Conservation (phyloP, 2,888 invertebrate genomes). For the Ecdyonurus torrentis region DNA sequence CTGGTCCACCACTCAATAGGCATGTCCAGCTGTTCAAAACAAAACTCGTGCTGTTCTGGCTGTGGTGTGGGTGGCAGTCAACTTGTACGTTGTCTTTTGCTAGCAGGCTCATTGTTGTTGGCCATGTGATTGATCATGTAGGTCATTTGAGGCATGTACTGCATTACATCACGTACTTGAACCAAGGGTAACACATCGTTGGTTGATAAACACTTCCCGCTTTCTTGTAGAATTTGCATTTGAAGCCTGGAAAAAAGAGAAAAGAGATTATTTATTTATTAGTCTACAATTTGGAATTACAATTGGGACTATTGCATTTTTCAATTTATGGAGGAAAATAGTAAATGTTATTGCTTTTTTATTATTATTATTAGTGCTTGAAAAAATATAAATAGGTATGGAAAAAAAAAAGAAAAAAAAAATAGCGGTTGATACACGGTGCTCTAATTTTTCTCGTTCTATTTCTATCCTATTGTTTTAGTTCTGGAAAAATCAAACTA, state of each 20-base stretch:
- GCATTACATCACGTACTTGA: conserved; percentile 66
- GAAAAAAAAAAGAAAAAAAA: too few species aligned
- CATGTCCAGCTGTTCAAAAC: not conserved
- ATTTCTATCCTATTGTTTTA: too few species aligned
- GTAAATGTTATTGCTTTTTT: too few species aligned
- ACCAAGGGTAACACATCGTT: conserved; percentile 61
- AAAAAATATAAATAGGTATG: too few species aligned
- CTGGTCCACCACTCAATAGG: not conserved
- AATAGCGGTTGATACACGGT: too few species aligned
- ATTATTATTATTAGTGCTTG: too few species aligned
- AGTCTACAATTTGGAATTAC: not conserved
- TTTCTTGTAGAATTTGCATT: conserved; percentile 55
- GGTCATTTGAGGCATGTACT: conserved; percentile 72
- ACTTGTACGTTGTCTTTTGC: not conserved
- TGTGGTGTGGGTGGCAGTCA: not conserved
- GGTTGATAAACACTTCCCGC: conserved; percentile 50
- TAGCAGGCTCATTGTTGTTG: not conserved
- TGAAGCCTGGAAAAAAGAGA: conserved; percentile 39
- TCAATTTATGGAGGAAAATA: too few species aligned
- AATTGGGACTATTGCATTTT: too few species aligned
- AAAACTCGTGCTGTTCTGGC: not conserved
- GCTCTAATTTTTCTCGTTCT: too few species aligned
- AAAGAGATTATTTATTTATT: conserved; percentile 3
- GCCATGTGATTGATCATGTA: conserved; percentile 48
- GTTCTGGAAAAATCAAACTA: too few species aligned